Evolutionary conservation across 2,113 vertebrate species (phyloP).

Genomic region (Cyrtonyx montezumae): DNA sequence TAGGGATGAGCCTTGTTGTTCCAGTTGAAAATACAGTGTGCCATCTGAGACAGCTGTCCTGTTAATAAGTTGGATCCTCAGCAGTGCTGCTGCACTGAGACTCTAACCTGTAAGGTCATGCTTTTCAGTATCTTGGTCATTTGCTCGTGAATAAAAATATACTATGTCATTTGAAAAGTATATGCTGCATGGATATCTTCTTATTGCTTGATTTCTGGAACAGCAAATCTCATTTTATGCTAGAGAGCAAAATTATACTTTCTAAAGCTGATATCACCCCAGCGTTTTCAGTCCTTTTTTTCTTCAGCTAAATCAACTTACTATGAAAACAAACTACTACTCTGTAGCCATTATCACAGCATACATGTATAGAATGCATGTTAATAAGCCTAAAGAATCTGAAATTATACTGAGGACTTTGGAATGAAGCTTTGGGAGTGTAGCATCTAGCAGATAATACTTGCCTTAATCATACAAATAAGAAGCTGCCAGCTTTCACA

Average conservation of each 20-base stretch:
- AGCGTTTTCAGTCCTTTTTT: background rate
- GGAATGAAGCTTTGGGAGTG: rapidly evolving
- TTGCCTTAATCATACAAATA: background rate
- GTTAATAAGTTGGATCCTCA: background rate
- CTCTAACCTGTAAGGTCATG: rapidly evolving
- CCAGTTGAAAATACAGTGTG: rapidly evolving
- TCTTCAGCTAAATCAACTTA: background rate
- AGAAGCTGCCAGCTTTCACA: background rate
- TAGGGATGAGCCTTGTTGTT: background rate
- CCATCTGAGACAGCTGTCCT: background rate
- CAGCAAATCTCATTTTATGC: rapidly evolving
- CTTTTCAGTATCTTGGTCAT: rapidly evolving
- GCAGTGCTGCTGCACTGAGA: background rate
- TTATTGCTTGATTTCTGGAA: rapidly evolving
- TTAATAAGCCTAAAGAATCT: background rate
- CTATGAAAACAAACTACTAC: background rate
- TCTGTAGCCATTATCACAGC: background rate
- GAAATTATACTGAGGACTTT: background rate
- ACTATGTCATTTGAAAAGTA: rapidly evolving
- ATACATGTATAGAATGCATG: rapidly evolving
- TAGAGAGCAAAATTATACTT: background rate
- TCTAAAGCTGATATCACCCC: rapidly evolving
- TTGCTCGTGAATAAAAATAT: background rate
- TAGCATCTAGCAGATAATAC: background rate
- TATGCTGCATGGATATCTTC: rapidly evolving